Percentiles rank a stretch among this genome's conserved stretches.
These are phyloP conservation scores for Pterostichus madidus DNA, from an alignment of 2,888 invertebrate genomes.

Conservation along the genomic window DNA sequence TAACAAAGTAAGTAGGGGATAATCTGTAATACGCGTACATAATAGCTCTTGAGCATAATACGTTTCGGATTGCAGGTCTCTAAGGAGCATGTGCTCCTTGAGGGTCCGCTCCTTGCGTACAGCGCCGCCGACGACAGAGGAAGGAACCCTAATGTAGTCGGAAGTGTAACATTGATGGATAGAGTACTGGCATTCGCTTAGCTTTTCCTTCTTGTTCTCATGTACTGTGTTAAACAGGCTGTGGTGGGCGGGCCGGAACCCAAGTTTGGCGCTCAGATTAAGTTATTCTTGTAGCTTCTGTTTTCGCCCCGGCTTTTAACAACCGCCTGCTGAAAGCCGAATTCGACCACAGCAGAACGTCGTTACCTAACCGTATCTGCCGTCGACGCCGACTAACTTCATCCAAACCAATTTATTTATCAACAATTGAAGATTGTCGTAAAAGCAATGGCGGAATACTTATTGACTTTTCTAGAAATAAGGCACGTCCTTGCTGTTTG, in stretches of 20 bases:
- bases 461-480: too few species aligned
- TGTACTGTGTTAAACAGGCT: slow-evolving; percentile 57
- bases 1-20: not conserved
- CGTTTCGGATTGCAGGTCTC: slow-evolving; percentile 33
- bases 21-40: slow-evolving; percentile 39
- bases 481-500: too few species aligned
- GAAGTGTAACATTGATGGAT: slow-evolving; percentile 67
- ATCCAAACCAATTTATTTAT: not conserved
- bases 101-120: not conserved
- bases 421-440: not conserved
- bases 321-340: slow-evolving; percentile 8
- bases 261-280: slow-evolving; percentile 43
- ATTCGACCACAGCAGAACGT: slow-evolving; percentile 34
- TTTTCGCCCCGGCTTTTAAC: slow-evolving; percentile 53
- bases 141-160: slow-evolving; percentile 64
- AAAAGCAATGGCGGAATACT: too few species aligned
- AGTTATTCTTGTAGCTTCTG: slow-evolving; percentile 64
- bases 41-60: slow-evolving; percentile 29
- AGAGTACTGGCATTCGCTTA: slow-evolving; percentile 65
- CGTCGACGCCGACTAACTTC: not conserved
- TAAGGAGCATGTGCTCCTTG: slow-evolving; percentile 1
- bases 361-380: slow-evolving; percentile 37
- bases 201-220: slow-evolving; percentile 66
- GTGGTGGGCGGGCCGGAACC: slow-evolving; percentile 35
- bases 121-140: not conserved